Base-by-base conservation (phyloP, 2,797 vertebrate genomes). In the Silurus lanzhouensis region DNA sequence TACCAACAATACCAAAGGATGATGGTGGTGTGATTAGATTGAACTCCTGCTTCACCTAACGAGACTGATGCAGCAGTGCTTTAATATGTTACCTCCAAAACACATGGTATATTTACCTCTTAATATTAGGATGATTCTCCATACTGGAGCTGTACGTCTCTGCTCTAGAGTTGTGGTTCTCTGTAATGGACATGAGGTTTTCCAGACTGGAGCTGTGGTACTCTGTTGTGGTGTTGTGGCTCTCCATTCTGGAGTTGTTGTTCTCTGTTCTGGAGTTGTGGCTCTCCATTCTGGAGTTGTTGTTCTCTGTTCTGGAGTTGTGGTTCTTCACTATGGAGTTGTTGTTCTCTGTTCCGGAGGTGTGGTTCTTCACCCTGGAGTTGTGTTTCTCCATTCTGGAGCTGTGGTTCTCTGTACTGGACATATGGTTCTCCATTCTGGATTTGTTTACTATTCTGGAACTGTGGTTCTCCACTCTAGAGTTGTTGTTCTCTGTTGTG, bases 141-240 rank as follows among this genome's bases (percentile, higher is more conserved):
- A 38, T 38, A 38, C 38, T 38, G 38, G 38, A 38, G 38, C 38
- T 38, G 38, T 38, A 38, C 38, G 38, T 38, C 38, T 38, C 38
- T 38, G 38, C 38, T 38, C 38, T 38, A 38, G 38, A 38, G 38
- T 3, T 38, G 38, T 38, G 38, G 38, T 38, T 38, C 38, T 38
- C 38, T 38, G 3, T 38, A 38, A 38, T 38, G 38, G 38, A 38
- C 38, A 38, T 38, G 20, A 20, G 38, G 7, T 44, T 77, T 46
- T 78, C 68, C 85, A 88, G 82, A 88, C 88, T 46, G 84, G 44
- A 0, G 31, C 61, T 38, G 38, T 38, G 38, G 38, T 38, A 38
- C 38, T 38, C 38, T 38, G 38, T 38, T 38, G 38, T 38, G 38
- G 38, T 38, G 38, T 4, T 38, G 38, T 38, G 38, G 38, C 38